Evolutionary conservation across 2,888 invertebrate genomes (phyloP).

Genomic region (Palloptera scutellata): DNA sequence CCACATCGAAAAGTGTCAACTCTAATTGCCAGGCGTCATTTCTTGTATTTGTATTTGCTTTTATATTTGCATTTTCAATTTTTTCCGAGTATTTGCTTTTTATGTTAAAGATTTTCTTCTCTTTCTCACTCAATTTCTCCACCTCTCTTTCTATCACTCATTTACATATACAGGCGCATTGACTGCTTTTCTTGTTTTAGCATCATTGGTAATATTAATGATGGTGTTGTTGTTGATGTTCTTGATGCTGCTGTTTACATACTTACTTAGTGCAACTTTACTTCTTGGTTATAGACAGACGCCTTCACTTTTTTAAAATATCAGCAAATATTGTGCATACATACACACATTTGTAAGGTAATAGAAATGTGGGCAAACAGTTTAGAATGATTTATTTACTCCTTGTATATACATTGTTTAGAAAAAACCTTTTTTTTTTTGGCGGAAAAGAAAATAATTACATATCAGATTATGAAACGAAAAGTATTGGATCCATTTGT

Average conservation of each 20-base stretch:
- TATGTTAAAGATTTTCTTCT: neutral
- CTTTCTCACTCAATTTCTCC: neutral
- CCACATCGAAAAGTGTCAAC: constrained; percentile 54
- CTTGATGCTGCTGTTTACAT: constrained; percentile 28
- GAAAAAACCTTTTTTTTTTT: too few species aligned
- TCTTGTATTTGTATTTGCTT: constrained; percentile 18
- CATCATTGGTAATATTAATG: neutral
- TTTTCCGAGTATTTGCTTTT: neutral
- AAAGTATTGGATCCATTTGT: too few species aligned
- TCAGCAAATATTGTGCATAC: neutral
- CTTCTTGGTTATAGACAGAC: neutral
- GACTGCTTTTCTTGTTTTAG: neutral
- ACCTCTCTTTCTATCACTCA: neutral
- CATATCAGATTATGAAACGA: too few species aligned
- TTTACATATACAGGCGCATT: neutral
- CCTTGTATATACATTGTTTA: too few species aligned
- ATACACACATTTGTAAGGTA: neutral
- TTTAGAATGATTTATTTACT: too few species aligned
- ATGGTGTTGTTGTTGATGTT: constrained; percentile 6
- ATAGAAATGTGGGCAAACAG: constrained; percentile 2
- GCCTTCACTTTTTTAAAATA: neutral
- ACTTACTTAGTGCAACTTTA: constrained; percentile 17
- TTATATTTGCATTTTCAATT: constrained; percentile 6
- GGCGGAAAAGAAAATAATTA: too few species aligned
- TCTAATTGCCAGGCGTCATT: constrained; percentile 54